Evolutionary conservation across 2,888 invertebrate genomes (phyloP).

Genomic region (Sarcophaga variegata): DNA sequence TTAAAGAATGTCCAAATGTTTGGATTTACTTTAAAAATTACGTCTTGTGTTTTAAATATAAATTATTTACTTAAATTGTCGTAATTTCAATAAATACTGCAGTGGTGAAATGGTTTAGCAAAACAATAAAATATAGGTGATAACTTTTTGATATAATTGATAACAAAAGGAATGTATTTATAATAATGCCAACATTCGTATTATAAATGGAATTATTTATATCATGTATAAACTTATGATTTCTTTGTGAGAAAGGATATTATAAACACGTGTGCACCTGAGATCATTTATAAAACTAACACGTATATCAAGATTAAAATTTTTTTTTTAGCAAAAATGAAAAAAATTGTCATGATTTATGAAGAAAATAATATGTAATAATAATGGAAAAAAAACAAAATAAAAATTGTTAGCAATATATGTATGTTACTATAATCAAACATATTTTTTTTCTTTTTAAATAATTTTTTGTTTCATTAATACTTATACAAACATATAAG

Average conservation of each 20-base stretch:
- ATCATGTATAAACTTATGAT: background rate
- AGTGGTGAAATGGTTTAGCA: background rate
- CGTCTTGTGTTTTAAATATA: background rate
- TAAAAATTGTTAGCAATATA: conserved; percentile 21
- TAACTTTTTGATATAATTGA: background rate
- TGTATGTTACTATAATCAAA: background rate
- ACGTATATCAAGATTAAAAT: conserved; percentile 41
- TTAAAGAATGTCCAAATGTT: conserved; percentile 6
- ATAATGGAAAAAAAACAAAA: conserved; percentile 31
- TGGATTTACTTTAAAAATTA: background rate
- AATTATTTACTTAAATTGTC: background rate
- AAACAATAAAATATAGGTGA: background rate
- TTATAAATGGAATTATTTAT: background rate
- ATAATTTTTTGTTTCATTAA: conserved; percentile 19
- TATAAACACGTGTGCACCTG: conserved; percentile 39
- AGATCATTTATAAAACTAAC: conserved; percentile 61
- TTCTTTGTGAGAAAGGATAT: background rate
- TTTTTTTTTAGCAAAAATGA: conserved; percentile 62
- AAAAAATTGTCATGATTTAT: conserved; percentile 70
- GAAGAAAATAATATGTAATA: conserved; percentile 36
- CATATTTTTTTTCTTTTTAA: background rate
- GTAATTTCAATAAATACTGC: background rate
- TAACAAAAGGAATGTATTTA: background rate
- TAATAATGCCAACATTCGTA: background rate
- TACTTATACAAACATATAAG: conserved; percentile 25